phyloP scores from a whole-genome alignment of 2,888 invertebrate species.

The Portevinia maculata region DNA sequence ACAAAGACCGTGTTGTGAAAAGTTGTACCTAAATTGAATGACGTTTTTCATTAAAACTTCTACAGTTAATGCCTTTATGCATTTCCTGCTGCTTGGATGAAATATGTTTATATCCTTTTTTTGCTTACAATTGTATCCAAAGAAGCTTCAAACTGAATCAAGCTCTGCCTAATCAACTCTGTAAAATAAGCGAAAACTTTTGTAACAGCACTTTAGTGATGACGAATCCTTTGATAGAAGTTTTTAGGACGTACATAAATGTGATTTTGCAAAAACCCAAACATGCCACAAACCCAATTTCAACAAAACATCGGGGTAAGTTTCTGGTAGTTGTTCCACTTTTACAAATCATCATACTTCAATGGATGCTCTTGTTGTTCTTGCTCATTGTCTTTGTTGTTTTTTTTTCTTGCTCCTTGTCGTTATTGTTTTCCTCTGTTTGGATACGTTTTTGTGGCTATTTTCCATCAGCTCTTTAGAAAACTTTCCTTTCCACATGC shows the following conservation, averaged over 20 bases:
- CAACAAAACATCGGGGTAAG: slow-evolving; percentile 3
- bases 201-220: background rate
- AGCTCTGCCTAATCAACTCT: slow-evolving; percentile 26
- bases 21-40: no score
- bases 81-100: background rate
- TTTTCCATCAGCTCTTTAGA: slow-evolving; percentile 48
- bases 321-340: slow-evolving; percentile 9
- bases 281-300: slow-evolving; percentile 45
- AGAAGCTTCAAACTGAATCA: slow-evolving; percentile 19
- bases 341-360: slow-evolving; percentile 37
- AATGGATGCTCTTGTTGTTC: slow-evolving; percentile 20
- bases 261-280: slow-evolving; percentile 19
- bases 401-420: background rate
- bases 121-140: background rate
- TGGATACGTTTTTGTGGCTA: slow-evolving; percentile 46
- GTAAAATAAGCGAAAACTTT: slow-evolving; percentile 6
- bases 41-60: no score
- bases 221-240: slow-evolving; percentile 14
- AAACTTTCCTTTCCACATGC: slow-evolving; percentile 57
- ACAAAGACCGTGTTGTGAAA: no score
- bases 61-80: no score
- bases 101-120: background rate
- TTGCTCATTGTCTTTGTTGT: background rate
- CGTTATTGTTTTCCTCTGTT: slow-evolving; percentile 33
- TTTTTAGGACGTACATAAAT: slow-evolving; percentile 3